Conservation (phyloP, 2,113 vertebrate species). For the Hippocampus mohnikei region DNA sequence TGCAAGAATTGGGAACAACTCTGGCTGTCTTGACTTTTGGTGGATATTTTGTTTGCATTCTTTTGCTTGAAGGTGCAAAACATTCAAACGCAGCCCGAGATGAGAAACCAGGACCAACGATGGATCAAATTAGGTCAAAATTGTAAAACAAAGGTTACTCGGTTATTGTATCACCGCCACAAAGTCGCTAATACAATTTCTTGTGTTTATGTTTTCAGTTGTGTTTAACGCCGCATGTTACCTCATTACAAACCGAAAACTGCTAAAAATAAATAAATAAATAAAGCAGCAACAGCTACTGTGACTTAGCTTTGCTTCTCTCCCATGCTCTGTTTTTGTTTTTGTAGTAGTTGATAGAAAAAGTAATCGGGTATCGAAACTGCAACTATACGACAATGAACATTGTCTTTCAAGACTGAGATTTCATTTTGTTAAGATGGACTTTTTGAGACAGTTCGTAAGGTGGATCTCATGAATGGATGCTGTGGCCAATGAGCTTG, state of each 20-base stretch:
- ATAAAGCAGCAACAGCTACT: constrained; percentile 1
- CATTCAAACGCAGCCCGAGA: neutral
- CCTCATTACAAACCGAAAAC: constrained; percentile 3
- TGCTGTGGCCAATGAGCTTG: neutral
- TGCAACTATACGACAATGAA: too few relatives aligned
- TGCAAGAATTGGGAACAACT: constrained; percentile 4
- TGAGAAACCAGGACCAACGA: neutral
- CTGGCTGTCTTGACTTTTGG: constrained; percentile 3
- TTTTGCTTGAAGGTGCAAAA: neutral
- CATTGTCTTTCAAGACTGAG: neutral
- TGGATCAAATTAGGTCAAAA: neutral
- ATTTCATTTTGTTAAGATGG: neutral
- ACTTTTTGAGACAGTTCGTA: neutral
- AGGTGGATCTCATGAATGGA: neutral
- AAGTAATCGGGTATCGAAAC: neutral
- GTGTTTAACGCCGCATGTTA: neutral
- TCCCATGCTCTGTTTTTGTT: neutral
- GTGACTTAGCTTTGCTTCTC: neutral
- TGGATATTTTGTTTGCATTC: neutral
- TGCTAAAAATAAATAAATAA: neutral
- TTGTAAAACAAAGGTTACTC: constrained; percentile 4
- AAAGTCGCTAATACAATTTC: neutral
- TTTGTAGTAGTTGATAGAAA: neutral
- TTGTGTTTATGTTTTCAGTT: neutral
- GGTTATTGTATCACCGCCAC: neutral